Evolutionary conservation across 2,113 vertebrate genomes (phyloP).

Genomic region (Myrmophylax atrothorax): DNA sequence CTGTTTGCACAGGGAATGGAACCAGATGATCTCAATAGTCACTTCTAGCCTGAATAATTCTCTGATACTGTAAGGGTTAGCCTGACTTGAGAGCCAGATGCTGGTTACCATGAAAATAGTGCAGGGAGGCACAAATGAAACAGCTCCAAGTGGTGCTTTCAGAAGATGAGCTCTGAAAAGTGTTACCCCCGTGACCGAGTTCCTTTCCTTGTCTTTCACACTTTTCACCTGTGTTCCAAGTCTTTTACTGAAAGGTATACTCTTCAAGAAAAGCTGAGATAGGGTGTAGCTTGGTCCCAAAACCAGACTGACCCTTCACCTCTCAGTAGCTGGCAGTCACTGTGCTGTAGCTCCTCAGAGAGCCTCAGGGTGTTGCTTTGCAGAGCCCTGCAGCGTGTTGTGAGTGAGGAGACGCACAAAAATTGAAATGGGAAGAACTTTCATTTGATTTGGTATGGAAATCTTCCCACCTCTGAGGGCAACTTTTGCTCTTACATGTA

Average conservation of each 20-base stretch:
- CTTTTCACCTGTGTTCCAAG: neutral
- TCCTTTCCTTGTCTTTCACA: neutral
- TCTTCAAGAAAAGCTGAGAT: neutral
- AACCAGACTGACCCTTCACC: neutral
- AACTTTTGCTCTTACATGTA: neutral
- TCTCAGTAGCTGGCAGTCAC: fast-evolving
- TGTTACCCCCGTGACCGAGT: neutral
- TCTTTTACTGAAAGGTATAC: neutral
- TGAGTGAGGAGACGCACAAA: neutral
- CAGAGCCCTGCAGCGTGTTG: neutral
- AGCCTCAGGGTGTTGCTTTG: neutral
- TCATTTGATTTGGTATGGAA: neutral
- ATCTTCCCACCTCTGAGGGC: neutral
- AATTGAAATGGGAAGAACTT: neutral
- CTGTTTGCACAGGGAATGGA: neutral
- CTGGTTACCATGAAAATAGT: neutral
- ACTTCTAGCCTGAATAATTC: neutral
- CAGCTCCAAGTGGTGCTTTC: neutral
- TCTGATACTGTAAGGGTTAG: neutral
- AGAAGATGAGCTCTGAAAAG: neutral
- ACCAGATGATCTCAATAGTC: neutral
- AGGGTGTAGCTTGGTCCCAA: neutral
- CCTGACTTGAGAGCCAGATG: neutral
- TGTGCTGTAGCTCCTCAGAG: neutral
- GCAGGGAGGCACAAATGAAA: neutral